Evolutionary conservation across 2,113 vertebrate genomes (phyloP), one percentile per base, ranked within the genome.

Genomic region (Gorsachius goisagi): DNA sequence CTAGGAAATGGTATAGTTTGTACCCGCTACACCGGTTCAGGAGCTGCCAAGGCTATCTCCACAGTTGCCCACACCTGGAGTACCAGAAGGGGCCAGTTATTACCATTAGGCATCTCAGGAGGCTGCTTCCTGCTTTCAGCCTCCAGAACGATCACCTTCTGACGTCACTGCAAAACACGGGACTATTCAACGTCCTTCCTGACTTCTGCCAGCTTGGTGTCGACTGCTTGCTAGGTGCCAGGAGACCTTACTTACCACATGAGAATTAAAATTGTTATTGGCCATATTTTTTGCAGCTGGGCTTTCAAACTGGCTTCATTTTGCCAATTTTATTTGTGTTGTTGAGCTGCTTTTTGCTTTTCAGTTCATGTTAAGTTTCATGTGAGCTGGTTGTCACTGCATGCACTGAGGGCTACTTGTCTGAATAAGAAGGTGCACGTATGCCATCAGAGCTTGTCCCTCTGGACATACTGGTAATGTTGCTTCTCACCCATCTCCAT

Each of bases 231-330:
- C 44, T 91, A 76, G 88, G 33, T 89, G 92, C 85, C 94, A 88
- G 90, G 58, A 91, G 80, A 87, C 68, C 32, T 89, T 92, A 84
- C 84, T 94, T 76, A 94, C 49, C 63, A 80, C 59, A 89, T 30
- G 19, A 69, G 64, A 84, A 89, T 84, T 68, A 79, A 88, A 74
- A 62, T 67, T 60, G 50, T 84, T 84, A 68, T 59, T 95, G 50
- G 67, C 67, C 81, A 26, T 63, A 75, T 41, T 84, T 93, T 89
- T 87, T 81, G 50, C 81, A 81, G 47, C 73, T 68, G 60, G 73
- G 22, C 73, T 95, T 94, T 89, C 73, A 78, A 24, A 15, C 44
- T 67, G 20, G 41, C 67, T 96, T 93, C 3, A 50, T 74, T 95
- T 85, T 89, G 66, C 52, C 52, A 81, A 53, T 7, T 8, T 7